Evolutionary conservation across 2,888 invertebrate species (phyloP), one percentile per base, ranked within the genome.

Genomic region (Busseola fusca): DNA sequence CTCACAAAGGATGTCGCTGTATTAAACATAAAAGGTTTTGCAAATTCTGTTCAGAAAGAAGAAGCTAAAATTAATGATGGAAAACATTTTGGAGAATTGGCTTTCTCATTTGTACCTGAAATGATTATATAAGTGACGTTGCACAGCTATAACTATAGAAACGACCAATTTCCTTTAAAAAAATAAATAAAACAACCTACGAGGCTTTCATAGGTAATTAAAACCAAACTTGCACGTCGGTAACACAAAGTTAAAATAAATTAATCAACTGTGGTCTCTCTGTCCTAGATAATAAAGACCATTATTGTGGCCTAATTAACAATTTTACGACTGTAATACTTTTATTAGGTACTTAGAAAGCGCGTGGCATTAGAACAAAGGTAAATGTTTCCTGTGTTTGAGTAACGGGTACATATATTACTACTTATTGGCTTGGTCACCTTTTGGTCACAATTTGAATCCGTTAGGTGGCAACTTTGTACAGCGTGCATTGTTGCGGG

Each of bases 301-400:
- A 79, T 74, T 75, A 73, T 78, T 72, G 73, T 68, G 56, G 50
- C 45, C 63, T 74, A 83, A 81, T 80, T 81, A 80, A 66, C 64
- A 78, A 63, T 56, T 77, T 77, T 77, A 83, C 64, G 77, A 85
- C 69, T 77, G 59, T 74, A 72, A 75, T 72, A 64, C 70, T 84
- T 85, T 84, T 87, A 86, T 86, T 81, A 73, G 74, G 80, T 82
- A 85, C 84, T 87, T 85, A 84, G 77, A 76, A 81, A 85, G 75
- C 81, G 86, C 89, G 90, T 91, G 90, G 89, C 88, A 89, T 89
- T 89, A 89, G 86, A 90, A 91, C 90, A 91, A 90, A 90, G 88
- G 88, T 88, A 87, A 92, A 89, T 86, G 89, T 87, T 93, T 93
- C 93, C 93, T 91, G 91, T 88, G 89, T 88, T 88, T 86, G 82